Evolutionary conservation across 2,888 invertebrate species (phyloP).

Genomic region (Aspidapion aeneum): DNA sequence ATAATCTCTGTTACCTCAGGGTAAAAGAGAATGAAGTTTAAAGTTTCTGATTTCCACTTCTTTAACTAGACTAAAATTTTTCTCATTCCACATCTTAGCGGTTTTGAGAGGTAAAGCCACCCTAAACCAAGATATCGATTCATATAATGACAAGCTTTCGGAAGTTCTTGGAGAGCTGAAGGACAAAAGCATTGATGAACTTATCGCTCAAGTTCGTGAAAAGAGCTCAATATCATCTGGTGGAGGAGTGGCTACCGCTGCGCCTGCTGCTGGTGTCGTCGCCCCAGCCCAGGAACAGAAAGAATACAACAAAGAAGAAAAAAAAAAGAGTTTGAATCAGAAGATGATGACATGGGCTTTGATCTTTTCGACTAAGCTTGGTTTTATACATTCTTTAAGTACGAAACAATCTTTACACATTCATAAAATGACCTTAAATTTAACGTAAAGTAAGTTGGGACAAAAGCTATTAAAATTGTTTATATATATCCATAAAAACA

Average conservation of each 20-base stretch:
- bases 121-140: constrained; percentile 85
- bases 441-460: too few species aligned
- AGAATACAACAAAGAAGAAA: constrained; percentile 76
- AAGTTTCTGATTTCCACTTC: too few species aligned
- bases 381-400: too few species aligned
- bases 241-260: constrained; percentile 67
- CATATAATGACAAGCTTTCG: constrained; percentile 80
- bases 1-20: too few species aligned
- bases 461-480: too few species aligned
- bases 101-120: constrained; percentile 86
- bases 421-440: constrained; percentile 15
- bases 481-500: too few species aligned
- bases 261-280: constrained; percentile 59
- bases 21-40: too few species aligned
- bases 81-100: constrained; percentile 91
- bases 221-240: constrained; percentile 96
- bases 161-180: constrained; percentile 82
- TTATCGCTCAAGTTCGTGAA: constrained; percentile 87
- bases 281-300: constrained; percentile 65
- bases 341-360: constrained; percentile 98
- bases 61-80: too few species aligned
- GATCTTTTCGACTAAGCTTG: constrained; percentile 89
- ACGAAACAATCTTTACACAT: too few species aligned
- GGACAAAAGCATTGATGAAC: constrained; percentile 87
- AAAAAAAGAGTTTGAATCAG: constrained; percentile 90